phyloP scores from a whole-genome alignment of 2,113 vertebrate species.

The Neomonachus schauinslandi region DNA sequence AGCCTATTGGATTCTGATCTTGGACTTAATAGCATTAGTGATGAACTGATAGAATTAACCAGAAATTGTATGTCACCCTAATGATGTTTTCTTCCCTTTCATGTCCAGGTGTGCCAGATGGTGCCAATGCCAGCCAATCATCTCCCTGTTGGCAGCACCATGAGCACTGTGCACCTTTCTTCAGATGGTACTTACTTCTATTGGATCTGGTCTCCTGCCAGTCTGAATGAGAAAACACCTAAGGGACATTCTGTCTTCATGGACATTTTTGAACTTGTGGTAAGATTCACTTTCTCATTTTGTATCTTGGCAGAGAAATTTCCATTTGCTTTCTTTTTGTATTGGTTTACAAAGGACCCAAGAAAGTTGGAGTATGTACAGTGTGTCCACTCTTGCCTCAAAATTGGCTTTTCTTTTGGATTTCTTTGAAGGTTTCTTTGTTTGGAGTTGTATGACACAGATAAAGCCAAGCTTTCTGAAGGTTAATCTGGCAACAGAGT shows the following conservation, averaged over 20 bases:
- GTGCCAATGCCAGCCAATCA: constrained; percentile 96
- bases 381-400: not conserved
- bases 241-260: constrained; percentile 99
- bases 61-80: not conserved
- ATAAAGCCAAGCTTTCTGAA: constrained; percentile 29
- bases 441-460: not conserved
- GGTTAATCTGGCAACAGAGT: not conserved
- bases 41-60: not conserved
- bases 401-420: not conserved
- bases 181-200: constrained; percentile 98
- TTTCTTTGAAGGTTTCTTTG: constrained; percentile 3
- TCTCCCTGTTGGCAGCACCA: constrained; percentile 95
- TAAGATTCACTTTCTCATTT: constrained; percentile 82
- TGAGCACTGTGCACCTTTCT: constrained; percentile 97
- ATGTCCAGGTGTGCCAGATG: constrained; percentile 92
- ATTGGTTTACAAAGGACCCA: not conserved
- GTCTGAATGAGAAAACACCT: constrained; percentile 98
- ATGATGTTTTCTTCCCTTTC: not conserved
- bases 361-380: not conserved
- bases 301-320: constrained; percentile 8
- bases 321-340: constrained; percentile 38
- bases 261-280: constrained; percentile 96
- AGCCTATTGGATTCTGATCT: not conserved
- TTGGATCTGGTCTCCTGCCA: constrained; percentile 99
- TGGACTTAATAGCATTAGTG: not conserved